Evolutionary conservation across 2,888 invertebrate genomes (phyloP).

Genomic region (Ernsta delagoae): DNA sequence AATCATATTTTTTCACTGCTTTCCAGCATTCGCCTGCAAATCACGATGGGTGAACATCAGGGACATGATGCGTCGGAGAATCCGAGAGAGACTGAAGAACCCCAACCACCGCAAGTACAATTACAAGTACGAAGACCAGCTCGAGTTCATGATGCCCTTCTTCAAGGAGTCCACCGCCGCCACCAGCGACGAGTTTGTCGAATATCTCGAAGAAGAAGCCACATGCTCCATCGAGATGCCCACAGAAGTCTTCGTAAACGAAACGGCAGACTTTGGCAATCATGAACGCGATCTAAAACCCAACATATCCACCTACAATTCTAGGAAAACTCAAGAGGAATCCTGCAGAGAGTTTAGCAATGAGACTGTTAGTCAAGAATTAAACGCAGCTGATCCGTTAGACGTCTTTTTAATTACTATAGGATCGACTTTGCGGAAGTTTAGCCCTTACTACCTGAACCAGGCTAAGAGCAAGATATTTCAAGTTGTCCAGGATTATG

Average conservation of each 20-base stretch:
- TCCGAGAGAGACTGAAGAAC: constrained; percentile 60
- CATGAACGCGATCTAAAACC: constrained; percentile 50
- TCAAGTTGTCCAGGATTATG: constrained; percentile 77
- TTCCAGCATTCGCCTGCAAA: constrained; percentile 68
- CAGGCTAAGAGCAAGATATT: constrained; percentile 78
- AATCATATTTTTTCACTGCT: too few species aligned
- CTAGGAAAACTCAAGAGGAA: constrained; percentile 48
- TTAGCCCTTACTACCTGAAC: constrained; percentile 71
- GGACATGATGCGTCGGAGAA: constrained; percentile 72
- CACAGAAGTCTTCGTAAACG: constrained; percentile 53
- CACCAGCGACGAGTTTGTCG: constrained; percentile 55
- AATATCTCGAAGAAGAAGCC: constrained; percentile 55
- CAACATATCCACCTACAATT: constrained; percentile 39
- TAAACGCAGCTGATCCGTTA: constrained; percentile 63
- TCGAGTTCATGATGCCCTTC: constrained; percentile 67
- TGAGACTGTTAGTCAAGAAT: constrained; percentile 52
- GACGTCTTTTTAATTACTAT: constrained; percentile 72
- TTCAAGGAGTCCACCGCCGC: constrained; percentile 55
- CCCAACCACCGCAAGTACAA: constrained; percentile 58
- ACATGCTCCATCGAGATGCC: constrained; percentile 56
- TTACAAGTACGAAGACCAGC: constrained; percentile 73
- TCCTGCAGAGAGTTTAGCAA: constrained; percentile 30
- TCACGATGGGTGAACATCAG: constrained; percentile 74
- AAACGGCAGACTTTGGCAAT: constrained; percentile 50
- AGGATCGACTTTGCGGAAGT: constrained; percentile 67